These are phyloP conservation scores for Drosophila ogumai DNA, from an alignment of 1,140 invertebrate species.

Conservation along the genomic window DNA sequence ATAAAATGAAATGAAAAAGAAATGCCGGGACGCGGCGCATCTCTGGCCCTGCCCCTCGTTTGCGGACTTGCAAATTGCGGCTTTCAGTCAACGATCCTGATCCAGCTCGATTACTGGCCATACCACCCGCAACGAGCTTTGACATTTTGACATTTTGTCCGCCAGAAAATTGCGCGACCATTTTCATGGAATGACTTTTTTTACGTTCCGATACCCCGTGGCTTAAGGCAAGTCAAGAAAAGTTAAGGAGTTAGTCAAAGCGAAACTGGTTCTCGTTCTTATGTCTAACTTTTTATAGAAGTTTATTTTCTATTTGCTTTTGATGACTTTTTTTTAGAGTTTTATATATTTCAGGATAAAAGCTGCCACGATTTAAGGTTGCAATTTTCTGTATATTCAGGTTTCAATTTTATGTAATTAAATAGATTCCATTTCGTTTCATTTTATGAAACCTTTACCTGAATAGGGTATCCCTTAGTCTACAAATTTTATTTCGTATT, in stretches of 20 bases:
- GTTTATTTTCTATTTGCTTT: not conserved
- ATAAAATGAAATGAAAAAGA: slow-evolving; percentile 19
- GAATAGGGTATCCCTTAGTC: not conserved
- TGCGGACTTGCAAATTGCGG: slow-evolving; percentile 48
- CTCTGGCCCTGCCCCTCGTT: not conserved
- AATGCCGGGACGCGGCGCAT: not conserved
- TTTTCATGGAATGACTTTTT: slow-evolving; percentile 1
- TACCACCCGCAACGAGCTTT: slow-evolving; percentile 6
- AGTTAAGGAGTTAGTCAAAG: not conserved
- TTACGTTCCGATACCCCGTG: slow-evolving; percentile 2
- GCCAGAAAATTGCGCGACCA: not conserved
- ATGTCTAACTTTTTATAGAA: not conserved
- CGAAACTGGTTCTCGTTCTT: not conserved
- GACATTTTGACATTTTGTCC: slow-evolving; percentile 26
- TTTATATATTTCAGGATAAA: not conserved
- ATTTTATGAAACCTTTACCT: not conserved
- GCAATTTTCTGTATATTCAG: not conserved
- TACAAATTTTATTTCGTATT: not conserved
- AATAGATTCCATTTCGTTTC: too few species aligned
- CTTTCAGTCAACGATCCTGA: slow-evolving; percentile 42
- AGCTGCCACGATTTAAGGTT: not conserved
- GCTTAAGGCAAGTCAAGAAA: not conserved
- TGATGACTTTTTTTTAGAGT: not conserved
- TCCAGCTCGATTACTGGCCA: slow-evolving; percentile 11
- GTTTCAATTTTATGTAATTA: not conserved